Conservation (phyloP, 2,113 vertebrate species). For the Sarotherodon lohbergeri region DNA sequence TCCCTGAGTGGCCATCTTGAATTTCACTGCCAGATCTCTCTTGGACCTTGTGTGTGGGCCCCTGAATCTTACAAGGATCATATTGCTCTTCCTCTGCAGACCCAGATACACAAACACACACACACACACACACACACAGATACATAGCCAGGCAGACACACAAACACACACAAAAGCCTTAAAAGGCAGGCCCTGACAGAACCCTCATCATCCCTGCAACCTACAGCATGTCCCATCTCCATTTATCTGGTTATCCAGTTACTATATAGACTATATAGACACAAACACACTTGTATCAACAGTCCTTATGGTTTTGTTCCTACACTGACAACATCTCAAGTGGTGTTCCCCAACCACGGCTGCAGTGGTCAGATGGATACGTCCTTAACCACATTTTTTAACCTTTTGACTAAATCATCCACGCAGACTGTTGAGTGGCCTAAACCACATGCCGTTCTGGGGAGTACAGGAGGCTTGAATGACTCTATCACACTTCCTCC, state of each 20-base stretch:
- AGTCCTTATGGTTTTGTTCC: neutral
- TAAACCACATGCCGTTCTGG: slow-evolving; percentile 38
- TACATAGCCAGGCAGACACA: neutral
- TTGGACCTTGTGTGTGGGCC: slow-evolving; percentile 66
- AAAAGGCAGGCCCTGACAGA: slow-evolving; percentile 55
- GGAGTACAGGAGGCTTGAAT: slow-evolving; percentile 19
- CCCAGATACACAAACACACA: slow-evolving; percentile 24
- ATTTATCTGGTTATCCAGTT: slow-evolving; percentile 61
- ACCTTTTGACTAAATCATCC: slow-evolving; percentile 23
- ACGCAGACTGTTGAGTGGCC: slow-evolving; percentile 38
- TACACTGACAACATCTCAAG: slow-evolving; percentile 5
- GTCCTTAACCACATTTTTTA: slow-evolving; percentile 46
- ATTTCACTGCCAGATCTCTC: slow-evolving; percentile 71
- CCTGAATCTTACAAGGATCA: slow-evolving; percentile 66
- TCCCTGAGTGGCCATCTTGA: slow-evolving; percentile 61
- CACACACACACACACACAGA: neutral
- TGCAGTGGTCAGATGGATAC: slow-evolving; percentile 32
- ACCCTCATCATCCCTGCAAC: slow-evolving; percentile 38
- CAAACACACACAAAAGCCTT: slow-evolving; percentile 12
- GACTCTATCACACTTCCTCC: slow-evolving; percentile 55
- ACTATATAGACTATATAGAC: slow-evolving; percentile 25
- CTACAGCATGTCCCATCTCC: slow-evolving; percentile 39
- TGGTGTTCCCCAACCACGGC: slow-evolving; percentile 13
- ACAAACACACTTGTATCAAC: slow-evolving; percentile 33
- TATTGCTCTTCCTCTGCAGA: slow-evolving; percentile 68